Base-by-base conservation (phyloP, 2,797 vertebrate species). In the Pitangus sulphuratus region DNA sequence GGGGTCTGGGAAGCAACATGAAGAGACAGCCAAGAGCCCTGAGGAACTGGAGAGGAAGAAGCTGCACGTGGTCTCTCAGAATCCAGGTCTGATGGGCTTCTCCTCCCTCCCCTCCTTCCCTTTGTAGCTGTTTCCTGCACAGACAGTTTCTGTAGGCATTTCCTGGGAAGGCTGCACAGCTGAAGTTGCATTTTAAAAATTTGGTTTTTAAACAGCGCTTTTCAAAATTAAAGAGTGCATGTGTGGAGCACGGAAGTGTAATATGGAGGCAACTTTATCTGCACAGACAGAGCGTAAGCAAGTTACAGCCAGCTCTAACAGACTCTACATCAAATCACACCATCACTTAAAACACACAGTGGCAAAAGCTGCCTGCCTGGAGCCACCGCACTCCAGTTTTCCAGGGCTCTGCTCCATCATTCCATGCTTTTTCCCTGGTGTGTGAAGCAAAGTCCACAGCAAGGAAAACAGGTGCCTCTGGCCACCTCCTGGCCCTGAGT, bases 261-360 rank as follows among this genome's bases (percentile, higher is more conserved):
- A 40, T 6, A 22, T 0, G 24, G 79, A 91, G 11, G 35, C 65
- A 75, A 61, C 90, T 33, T 51, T 5, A 31, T 84, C 65, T 78
- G 56, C 58, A 5, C 3, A 6, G 68, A 87, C 78, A 35, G 37
- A 72, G 22, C 0, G 1, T 19, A 74, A 79, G 66, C 86, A 40
- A 95, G 81, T 92, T 84, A 76, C 86, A 81, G 96, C 84, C 89
- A 62, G 28, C 89, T 51, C 78, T 82, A 47, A 53, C 83, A 37
- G 82, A 19, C 42, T 12, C 8, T 77, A 35, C 47, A 56, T 71
- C 22, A 68, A 84, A 89, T 26, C 56, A 65, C 28, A 21, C 39
- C 4, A 21, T 20, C 75, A 56, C 68, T 77, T 40, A 8, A 53
- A 58, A 39, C 24, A 21, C 3, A 25, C 61, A 47, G 77, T 45